phyloP scores from a whole-genome alignment of 2,797 vertebrate species.

The Coendou prehensilis region DNA sequence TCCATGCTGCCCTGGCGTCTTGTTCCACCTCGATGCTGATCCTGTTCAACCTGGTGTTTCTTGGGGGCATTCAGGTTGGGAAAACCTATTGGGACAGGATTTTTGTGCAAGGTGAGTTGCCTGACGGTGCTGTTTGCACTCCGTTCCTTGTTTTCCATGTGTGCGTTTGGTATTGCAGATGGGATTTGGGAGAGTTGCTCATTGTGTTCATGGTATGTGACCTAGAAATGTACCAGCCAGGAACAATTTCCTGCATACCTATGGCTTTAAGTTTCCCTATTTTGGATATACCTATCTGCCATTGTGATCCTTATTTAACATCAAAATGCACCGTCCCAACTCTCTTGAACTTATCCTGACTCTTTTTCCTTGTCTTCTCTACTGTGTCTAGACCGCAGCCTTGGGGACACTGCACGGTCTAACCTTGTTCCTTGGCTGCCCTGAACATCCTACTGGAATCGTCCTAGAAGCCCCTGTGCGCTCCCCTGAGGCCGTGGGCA shows the following conservation, averaged over 20 bases:
- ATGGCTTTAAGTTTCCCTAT: neutral
- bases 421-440: neutral
- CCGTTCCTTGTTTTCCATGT: neutral
- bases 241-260: neutral
- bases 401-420: neutral
- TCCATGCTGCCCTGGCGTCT: constrained; percentile 93
- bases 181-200: neutral
- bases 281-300: neutral
- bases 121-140: neutral
- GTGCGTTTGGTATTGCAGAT: no score
- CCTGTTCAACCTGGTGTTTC: constrained; percentile 98
- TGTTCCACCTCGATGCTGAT: constrained; percentile 96
- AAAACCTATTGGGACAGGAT: constrained; percentile 96
- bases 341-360: neutral
- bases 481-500: neutral
- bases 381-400: neutral
- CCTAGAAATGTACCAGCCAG: neutral
- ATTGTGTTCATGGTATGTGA: neutral
- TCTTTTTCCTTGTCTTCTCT: neutral
- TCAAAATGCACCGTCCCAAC: neutral
- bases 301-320: neutral
- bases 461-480: neutral
- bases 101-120: constrained; percentile 93
- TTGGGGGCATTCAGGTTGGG: constrained; percentile 95
- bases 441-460: neutral